These are phyloP conservation scores for Tribolium castaneum DNA, from an alignment of 1,140 invertebrate genomes.

Conservation along the genomic window DNA sequence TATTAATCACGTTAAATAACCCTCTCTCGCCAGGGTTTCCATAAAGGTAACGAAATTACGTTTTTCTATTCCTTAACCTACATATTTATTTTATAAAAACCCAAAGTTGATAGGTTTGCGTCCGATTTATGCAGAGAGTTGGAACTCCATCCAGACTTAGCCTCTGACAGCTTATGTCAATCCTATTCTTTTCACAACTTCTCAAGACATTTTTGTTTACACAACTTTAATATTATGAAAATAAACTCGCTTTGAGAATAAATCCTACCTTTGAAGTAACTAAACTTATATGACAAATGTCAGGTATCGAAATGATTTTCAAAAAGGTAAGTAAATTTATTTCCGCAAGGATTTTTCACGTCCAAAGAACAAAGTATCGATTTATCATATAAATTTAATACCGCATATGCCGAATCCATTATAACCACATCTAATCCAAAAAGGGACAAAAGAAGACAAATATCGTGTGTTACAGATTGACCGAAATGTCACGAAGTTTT, in stretches of 20 bases:
- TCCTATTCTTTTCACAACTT: conserved; percentile 20
- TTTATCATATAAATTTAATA: conserved; percentile 15
- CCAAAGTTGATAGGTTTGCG: neutral
- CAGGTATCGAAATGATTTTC: conserved; percentile 12
- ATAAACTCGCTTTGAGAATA: conserved; percentile 16
- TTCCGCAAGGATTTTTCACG: neutral
- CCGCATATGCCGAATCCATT: neutral
- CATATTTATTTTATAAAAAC: conserved; percentile 4
- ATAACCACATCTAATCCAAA: neutral
- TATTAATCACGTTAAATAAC: conserved; percentile 13
- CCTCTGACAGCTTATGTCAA: conserved; percentile 27
- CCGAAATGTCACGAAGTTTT: conserved; percentile 13
- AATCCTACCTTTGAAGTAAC: conserved; percentile 26
- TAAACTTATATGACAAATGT: conserved; percentile 12
- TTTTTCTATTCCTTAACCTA: neutral
- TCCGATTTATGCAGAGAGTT: conserved; percentile 27
- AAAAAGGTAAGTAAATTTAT: neutral
- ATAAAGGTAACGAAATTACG: neutral
- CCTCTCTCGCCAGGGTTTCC: neutral
- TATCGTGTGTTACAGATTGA: conserved; percentile 3
- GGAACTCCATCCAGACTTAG: conserved; percentile 14
- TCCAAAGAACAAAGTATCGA: neutral
- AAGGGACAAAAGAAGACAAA: neutral
- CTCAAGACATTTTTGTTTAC: conserved; percentile 14
- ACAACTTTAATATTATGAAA: conserved; percentile 22